Percentiles rank a stretch among this genome's conserved stretches.
Evolutionary conservation across 2,888 invertebrate genomes (phyloP).

Genomic region (Hololepta plana): DNA sequence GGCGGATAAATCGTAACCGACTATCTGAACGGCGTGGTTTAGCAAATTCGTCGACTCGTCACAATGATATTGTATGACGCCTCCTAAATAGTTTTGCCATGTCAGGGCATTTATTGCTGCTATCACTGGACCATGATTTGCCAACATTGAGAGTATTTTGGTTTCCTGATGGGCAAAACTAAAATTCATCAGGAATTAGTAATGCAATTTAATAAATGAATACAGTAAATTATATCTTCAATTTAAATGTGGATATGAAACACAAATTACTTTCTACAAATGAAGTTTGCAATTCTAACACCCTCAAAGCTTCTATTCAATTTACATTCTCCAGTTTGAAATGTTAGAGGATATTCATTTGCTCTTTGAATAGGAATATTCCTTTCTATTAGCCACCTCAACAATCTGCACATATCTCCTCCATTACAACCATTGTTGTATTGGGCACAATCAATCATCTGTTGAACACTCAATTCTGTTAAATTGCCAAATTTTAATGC

Average conservation of each 20-base stretch:
- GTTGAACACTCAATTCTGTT: slow-evolving; percentile 50
- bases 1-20: slow-evolving; percentile 61
- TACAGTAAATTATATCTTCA: slow-evolving; percentile 1
- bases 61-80: slow-evolving; percentile 69
- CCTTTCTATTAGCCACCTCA: slow-evolving; percentile 48
- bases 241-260: not conserved
- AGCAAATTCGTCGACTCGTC: slow-evolving; percentile 34
- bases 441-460: slow-evolving; percentile 66
- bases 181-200: slow-evolving; percentile 10
- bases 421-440: slow-evolving; percentile 57
- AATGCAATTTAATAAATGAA: slow-evolving; percentile 3
- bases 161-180: slow-evolving; percentile 50
- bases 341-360: slow-evolving; percentile 41
- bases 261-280: slow-evolving; percentile 46
- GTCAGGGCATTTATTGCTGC: slow-evolving; percentile 67
- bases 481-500: slow-evolving; percentile 46
- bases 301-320: slow-evolving; percentile 27
- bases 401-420: slow-evolving; percentile 61
- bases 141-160: slow-evolving; percentile 38
- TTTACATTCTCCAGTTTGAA: slow-evolving; percentile 30
- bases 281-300: slow-evolving; percentile 33
- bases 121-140: slow-evolving; percentile 56
- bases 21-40: slow-evolving; percentile 72
- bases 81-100: slow-evolving; percentile 77
- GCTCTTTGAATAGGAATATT: slow-evolving; percentile 37